Percentiles rank a stretch among this genome's conserved stretches.
phyloP scores from a whole-genome alignment of 2,888 invertebrate species.

The Agrotis exclamationis region DNA sequence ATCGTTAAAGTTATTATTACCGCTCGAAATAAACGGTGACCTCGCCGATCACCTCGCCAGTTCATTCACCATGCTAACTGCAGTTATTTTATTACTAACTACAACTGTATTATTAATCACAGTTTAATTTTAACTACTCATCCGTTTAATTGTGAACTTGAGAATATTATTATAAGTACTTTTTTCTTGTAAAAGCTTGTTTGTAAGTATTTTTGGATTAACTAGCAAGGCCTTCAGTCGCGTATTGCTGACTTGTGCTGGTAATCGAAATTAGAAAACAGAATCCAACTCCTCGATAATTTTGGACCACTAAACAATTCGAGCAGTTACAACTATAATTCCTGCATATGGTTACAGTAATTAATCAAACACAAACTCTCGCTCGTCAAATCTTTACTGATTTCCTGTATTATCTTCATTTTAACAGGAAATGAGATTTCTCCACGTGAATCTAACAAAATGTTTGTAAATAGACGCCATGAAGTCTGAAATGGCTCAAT shows the following conservation, averaged over 20 bases:
- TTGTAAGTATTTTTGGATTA: background rate
- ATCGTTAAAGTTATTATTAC: conserved; percentile 47
- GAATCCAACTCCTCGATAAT: no score
- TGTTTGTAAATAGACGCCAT: conserved; percentile 16
- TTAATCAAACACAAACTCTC: background rate
- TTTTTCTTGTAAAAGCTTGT: no score
- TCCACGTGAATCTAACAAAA: conserved; percentile 19
- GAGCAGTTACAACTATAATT: no score
- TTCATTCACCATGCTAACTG: conserved; percentile 49
- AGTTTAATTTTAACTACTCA: conserved; percentile 32
- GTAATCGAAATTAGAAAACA: no score
- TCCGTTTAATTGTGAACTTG: conserved; percentile 43
- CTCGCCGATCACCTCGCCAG: conserved; percentile 50
- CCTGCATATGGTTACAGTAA: no score
- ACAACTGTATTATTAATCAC: conserved; percentile 17
- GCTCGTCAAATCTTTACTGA: conserved; percentile 14
- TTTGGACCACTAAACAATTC: no score
- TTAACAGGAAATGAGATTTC: conserved; percentile 25
- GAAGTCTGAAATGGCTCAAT: conserved; percentile 22
- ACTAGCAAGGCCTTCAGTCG: no score
- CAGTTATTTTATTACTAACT: conserved; percentile 15
- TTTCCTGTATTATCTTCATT: conserved; percentile 14
- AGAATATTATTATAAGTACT: background rate
- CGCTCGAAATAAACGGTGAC: conserved; percentile 11
- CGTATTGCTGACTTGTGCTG: no score